These are phyloP conservation scores for Brachionus manjavacas DNA, from an alignment of 1,140 invertebrate species.

Conservation along the genomic window DNA sequence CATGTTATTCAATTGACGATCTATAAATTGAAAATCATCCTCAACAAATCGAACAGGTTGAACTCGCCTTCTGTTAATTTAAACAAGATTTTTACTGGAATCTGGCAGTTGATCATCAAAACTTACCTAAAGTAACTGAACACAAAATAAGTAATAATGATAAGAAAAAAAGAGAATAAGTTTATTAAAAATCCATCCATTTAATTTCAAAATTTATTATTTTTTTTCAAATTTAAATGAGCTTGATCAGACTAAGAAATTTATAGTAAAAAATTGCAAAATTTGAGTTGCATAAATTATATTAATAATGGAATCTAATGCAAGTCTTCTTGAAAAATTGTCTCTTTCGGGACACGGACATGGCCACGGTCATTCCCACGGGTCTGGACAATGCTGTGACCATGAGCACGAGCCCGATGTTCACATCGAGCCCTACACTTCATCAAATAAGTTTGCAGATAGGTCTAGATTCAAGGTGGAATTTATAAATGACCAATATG, in stretches of 20 bases:
- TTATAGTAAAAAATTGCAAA: constrained; percentile 1
- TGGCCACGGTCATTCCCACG: constrained; percentile 19
- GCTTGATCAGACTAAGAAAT: background rate
- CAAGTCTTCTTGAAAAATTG: background rate
- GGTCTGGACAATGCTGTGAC: background rate
- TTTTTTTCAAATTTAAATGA: background rate
- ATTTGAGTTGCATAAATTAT: constrained; percentile 20
- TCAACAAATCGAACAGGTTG: background rate
- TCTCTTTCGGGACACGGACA: background rate
- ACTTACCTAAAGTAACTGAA: background rate
- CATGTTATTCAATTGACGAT: constrained; percentile 22
- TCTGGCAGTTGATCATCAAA: background rate
- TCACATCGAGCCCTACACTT: background rate
- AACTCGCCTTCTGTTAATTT: background rate
- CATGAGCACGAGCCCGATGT: background rate
- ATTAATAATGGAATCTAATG: background rate
- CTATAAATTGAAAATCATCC: constrained; percentile 22
- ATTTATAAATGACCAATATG: constrained; percentile 2
- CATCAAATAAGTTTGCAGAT: constrained; percentile 26
- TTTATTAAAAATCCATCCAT: constrained; percentile 15
- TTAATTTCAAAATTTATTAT: background rate
- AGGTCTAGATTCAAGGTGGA: constrained; percentile 15
- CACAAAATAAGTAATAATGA: background rate
- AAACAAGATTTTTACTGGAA: background rate
- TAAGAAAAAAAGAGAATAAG: background rate